phyloP scores from a whole-genome alignment of 2,113 vertebrate species.

The Cervus canadensis region DNA sequence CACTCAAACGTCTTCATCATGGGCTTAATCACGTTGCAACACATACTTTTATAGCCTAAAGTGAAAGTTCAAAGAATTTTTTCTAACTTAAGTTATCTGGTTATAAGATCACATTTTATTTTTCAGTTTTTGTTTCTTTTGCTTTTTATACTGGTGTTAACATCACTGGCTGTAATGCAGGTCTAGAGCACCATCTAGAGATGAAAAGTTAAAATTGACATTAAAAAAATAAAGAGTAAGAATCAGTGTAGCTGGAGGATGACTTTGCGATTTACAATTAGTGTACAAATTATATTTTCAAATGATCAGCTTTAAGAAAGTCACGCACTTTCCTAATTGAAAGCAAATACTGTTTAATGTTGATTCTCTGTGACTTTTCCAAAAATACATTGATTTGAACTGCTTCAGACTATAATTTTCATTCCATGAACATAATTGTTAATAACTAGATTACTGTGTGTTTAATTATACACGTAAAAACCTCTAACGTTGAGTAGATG shows the following conservation, averaged over 20 bases:
- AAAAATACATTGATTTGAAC: conserved; percentile 68
- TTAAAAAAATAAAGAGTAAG: neutral
- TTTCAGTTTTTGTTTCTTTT: conserved; percentile 6
- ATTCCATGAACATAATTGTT: conserved; percentile 72
- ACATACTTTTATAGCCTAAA: neutral
- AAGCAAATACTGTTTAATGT: conserved; percentile 73
- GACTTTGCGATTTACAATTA: conserved; percentile 65
- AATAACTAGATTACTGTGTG: conserved; percentile 67
- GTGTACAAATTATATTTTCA: conserved; percentile 68
- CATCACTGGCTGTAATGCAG: conserved; percentile 44
- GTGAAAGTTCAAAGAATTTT: conserved; percentile 37
- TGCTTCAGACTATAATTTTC: conserved; percentile 69
- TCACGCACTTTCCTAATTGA: conserved; percentile 65
- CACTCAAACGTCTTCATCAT: conserved; percentile 25
- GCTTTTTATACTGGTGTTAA: conserved; percentile 12
- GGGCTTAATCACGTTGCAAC: conserved; percentile 50
- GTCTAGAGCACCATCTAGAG: conserved; percentile 84
- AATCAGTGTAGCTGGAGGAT: conserved; percentile 28
- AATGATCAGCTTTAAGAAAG: conserved; percentile 61
- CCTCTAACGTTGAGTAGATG: conserved; percentile 52
- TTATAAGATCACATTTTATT: conserved; percentile 3
- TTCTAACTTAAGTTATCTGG: conserved; percentile 13
- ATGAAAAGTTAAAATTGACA: conserved; percentile 70
- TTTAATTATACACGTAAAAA: conserved; percentile 72
- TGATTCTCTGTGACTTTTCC: conserved; percentile 65